Base-by-base conservation (phyloP, 2,888 invertebrate genomes). In the Nycteola revayana region DNA sequence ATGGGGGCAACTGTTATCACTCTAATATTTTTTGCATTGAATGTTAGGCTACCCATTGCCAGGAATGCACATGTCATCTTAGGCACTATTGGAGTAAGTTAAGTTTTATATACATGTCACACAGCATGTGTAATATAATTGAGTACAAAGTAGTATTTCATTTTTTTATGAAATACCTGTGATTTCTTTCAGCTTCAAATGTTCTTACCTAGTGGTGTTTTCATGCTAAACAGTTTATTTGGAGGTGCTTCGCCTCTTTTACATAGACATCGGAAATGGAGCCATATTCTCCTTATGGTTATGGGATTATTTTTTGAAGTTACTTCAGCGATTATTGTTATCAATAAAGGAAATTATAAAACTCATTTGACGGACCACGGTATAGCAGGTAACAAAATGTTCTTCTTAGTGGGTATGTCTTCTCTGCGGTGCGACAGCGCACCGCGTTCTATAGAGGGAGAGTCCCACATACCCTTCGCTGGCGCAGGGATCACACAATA, bases 51-150 rank as follows among this genome's bases (percentile, higher is more conserved):
- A n/a, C 25, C 42, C 1, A 26, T 53, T 3, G 24, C 31, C 1
- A 42, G 49, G 9, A 69, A 65, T 8, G 10, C 61, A 2, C 81
- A 82, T 41, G 42, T 80, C 20, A 41, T 68, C 7, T 37, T 75
- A 7, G 72, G 77, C 32, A 73, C 73, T 18, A 36, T 67, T 42
- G 79, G 76, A 52, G 81, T 81, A 53, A 67, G 74, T 57, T 30
- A n/a, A 14, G 2, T 14, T 14, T 14, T 5, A 14, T 14, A 5
- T 14, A n/a, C n/a, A n/a, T n/a, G n/a, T n/a, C n/a, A n/a, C n/a
- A n/a, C n/a, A n/a, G n/a, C n/a, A n/a, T n/a, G n/a, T n/a, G n/a
- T n/a, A n/a, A n/a, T n/a, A n/a, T n/a, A n/a, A n/a, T n/a, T n/a
- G n/a, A n/a, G n/a, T n/a, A n/a, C n/a, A n/a, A n/a, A n/a, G n/a